phyloP scores from a whole-genome alignment of 2,888 invertebrate genomes.

The Rotaria sp. region DNA sequence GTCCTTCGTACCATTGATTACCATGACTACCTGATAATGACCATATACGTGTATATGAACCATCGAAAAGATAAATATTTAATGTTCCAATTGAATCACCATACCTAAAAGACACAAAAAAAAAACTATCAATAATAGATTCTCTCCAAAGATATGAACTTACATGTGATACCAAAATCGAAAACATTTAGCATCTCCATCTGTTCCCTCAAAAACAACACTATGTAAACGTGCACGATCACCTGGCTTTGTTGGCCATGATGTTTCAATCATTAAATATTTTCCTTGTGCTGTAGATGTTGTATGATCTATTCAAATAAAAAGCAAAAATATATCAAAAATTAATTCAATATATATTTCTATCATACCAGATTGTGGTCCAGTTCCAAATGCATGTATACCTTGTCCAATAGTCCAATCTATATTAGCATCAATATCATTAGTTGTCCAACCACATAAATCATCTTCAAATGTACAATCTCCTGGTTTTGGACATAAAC shows the following conservation, averaged over 20 bases:
- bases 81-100: slow-evolving; percentile 46
- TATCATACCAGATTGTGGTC: not conserved
- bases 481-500: slow-evolving; percentile 34
- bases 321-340: not conserved
- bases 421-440: not conserved
- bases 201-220: slow-evolving; percentile 42
- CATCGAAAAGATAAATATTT: slow-evolving; percentile 44
- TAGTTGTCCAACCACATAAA: slow-evolving; percentile 35
- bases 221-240: slow-evolving; percentile 46
- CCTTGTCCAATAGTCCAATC: not conserved
- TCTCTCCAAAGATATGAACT: not conserved
- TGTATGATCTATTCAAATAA: not conserved
- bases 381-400: slow-evolving; percentile 11
- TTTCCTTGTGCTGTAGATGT: slow-evolving; percentile 3
- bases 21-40: slow-evolving; percentile 45
- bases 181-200: slow-evolving; percentile 44
- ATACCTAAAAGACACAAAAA: slow-evolving; percentile 41
- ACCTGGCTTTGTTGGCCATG: slow-evolving; percentile 40
- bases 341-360: not conserved
- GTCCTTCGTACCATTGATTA: slow-evolving; percentile 45
- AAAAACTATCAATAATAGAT: too few species aligned
- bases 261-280: slow-evolving; percentile 31
- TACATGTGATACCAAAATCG: slow-evolving; percentile 48
- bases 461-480: slow-evolving; percentile 40
- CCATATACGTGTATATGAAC: slow-evolving; percentile 45